These are phyloP conservation scores for Pygmarrhopalites habei DNA, from an alignment of 1,140 invertebrate genomes.

Conservation along the genomic window DNA sequence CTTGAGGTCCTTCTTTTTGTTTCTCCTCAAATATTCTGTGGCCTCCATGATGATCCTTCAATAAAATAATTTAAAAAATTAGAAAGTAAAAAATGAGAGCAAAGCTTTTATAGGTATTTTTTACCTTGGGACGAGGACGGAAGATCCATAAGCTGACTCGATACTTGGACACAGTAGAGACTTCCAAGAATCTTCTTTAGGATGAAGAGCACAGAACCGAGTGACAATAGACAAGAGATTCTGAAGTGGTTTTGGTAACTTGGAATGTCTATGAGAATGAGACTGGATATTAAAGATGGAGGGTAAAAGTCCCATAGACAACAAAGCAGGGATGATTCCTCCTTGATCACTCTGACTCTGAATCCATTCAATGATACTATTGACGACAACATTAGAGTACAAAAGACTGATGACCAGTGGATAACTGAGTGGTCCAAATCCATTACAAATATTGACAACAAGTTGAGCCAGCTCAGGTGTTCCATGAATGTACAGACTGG, in stretches of 20 bases:
- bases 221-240: conserved; percentile 22
- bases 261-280: neutral
- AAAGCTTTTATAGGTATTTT: too few species aligned
- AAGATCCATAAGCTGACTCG: conserved; percentile 24
- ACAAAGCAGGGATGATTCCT: conserved; percentile 19
- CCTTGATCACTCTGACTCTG: conserved; percentile 29
- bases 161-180: conserved; percentile 32
- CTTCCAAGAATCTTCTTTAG: conserved; percentile 33
- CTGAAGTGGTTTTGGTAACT: neutral
- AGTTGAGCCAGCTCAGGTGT: conserved; percentile 18
- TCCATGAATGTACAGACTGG: conserved; percentile 34
- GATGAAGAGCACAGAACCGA: conserved; percentile 21
- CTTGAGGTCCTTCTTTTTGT: conserved; percentile 21
- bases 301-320: conserved; percentile 32
- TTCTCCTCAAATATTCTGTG: conserved; percentile 15
- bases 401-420: conserved; percentile 27
- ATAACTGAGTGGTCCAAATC: conserved; percentile 35
- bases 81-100: too few species aligned
- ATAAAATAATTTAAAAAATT: too few species aligned
- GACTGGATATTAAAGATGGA: conserved; percentile 24
- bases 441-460: conserved; percentile 25
- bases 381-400: conserved; percentile 20
- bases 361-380: conserved; percentile 27
- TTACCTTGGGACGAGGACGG: conserved; percentile 12
- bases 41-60: conserved; percentile 31